Conservation (phyloP, 2,888 invertebrate genomes). For the Cepaea hortensis region DNA sequence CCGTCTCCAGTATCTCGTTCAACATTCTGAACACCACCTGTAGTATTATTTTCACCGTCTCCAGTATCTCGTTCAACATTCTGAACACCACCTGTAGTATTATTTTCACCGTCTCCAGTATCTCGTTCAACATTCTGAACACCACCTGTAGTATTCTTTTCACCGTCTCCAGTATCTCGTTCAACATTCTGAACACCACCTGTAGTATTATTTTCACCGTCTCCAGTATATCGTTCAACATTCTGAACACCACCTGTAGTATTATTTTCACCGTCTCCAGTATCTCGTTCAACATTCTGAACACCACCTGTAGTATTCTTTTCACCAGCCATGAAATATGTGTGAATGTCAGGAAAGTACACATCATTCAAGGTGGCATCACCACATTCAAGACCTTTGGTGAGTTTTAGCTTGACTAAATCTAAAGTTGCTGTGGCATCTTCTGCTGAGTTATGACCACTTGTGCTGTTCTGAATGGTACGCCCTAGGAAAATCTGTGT, state of each 20-base stretch:
- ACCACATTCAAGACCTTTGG: constrained; percentile 77
- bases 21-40: too few relatives aligned
- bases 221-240: not conserved
- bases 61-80: too few relatives aligned
- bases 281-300: too few relatives aligned
- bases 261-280: too few relatives aligned
- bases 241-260: too few relatives aligned
- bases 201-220: not conserved
- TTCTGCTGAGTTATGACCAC: constrained; percentile 82
- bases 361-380: constrained; percentile 50
- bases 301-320: not conserved
- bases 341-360: constrained; percentile 51
- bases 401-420: constrained; percentile 90
- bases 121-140: too few relatives aligned
- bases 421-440: constrained; percentile 92
- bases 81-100: too few relatives aligned
- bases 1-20: not conserved
- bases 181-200: too few relatives aligned
- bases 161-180: too few relatives aligned
- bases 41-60: too few relatives aligned
- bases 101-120: not conserved
- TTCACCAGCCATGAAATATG: constrained; percentile 44
- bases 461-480: constrained; percentile 66
- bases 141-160: too few relatives aligned
- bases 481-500: constrained; percentile 85